Evolutionary conservation across 2,888 invertebrate genomes (phyloP), one percentile per base, ranked within the genome.

Genomic region (Himalopsyche kuldschensis): DNA sequence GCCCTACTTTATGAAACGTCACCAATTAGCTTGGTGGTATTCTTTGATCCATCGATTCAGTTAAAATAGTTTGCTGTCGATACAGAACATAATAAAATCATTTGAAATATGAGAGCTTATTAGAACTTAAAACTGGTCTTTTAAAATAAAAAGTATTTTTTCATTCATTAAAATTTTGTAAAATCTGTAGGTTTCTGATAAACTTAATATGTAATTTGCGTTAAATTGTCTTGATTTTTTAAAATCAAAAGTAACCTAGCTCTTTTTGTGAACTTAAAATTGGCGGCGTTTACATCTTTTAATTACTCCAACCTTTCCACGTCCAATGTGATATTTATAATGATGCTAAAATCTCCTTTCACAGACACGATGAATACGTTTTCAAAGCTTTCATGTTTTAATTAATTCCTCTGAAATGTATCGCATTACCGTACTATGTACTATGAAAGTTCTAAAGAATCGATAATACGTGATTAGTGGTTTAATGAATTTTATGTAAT

Each of bases 321-420:
- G 27, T 47, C 41, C 78, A 47, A 30, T 48, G 79, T 17, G 84
- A 41, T 84, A 81, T 35, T 84, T 81, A 81, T 85, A 85, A 85
- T 84, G 85, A 82, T 46, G 69, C 75, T 75, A n/a, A 78, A 81
- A 82, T 79, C 81, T 85, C 79, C 84, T 82, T 83, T 69, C n/a
- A 35, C 20, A 46, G 79, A 6, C 31, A 24, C 75, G 35, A 63
- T 75, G 78, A 85, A 84, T 78, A 78, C 48, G 76, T 80, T 79
- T 81, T 84, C 83, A 86, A 84, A 84, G 84, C 84, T 83, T 83
- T 84, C 83, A 82, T 80, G 79, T 86, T 84, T 86, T 86, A 86
- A 86, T 86, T 86, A 86, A 86, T 84, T 82, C 82, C 80, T 78
- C 41, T n/a, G 35, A 81, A 83, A 84, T 77, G 86, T 86, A 86